Conservation (phyloP, 2,797 vertebrate species). For the Alcedo quadribrachys region DNA sequence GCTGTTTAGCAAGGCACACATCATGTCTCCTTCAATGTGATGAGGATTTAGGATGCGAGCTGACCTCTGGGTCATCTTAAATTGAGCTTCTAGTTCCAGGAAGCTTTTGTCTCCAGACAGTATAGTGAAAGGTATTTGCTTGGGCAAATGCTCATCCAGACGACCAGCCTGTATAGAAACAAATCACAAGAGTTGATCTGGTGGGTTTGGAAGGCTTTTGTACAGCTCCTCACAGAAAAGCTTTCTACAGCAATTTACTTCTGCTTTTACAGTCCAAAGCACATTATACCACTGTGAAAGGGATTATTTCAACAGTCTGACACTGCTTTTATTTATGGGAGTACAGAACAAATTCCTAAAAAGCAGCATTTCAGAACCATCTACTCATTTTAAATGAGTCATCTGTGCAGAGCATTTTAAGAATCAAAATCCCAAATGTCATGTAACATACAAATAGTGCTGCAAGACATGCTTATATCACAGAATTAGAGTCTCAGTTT, state of each 20-base stretch:
- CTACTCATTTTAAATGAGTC: not conserved
- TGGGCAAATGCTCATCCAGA: conserved; percentile 82
- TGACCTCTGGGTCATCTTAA: conserved; percentile 82
- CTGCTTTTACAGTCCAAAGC: not conserved
- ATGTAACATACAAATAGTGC: not conserved
- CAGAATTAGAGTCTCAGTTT: not conserved
- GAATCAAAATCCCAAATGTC: not conserved
- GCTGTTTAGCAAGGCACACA: conserved; percentile 85
- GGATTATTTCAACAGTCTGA: not conserved
- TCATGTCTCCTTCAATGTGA: conserved; percentile 80
- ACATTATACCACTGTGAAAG: not conserved
- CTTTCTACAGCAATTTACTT: not conserved
- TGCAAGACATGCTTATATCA: not conserved
- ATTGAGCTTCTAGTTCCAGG: conserved; percentile 80
- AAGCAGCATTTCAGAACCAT: not conserved
- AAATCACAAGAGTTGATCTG: not conserved
- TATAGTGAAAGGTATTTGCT: conserved; percentile 85
- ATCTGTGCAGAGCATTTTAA: not conserved
- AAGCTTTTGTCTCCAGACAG: conserved; percentile 86
- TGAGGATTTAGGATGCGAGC: conserved; percentile 82
- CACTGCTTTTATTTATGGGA: not conserved
- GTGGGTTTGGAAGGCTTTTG: not conserved
- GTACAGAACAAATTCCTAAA: not conserved
- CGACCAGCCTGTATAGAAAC: conserved; percentile 75
- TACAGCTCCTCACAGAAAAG: not conserved